phyloP scores from a whole-genome alignment of 2,888 invertebrate genomes.

The Epinotia demarniana region DNA sequence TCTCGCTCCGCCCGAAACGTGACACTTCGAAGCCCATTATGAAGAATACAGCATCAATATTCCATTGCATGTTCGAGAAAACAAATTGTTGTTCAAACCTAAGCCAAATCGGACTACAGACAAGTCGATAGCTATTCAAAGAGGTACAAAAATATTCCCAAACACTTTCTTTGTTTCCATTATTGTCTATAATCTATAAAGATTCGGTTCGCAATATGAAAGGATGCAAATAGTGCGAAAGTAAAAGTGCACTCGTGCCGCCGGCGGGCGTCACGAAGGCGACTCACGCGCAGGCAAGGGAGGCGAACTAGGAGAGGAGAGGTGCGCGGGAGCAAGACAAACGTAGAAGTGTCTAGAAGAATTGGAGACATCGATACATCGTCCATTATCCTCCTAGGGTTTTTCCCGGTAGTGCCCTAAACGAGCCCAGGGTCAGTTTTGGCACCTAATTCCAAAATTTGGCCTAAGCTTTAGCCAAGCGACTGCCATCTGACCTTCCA shows the following conservation, averaged over 20 bases:
- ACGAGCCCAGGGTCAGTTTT: too few species aligned
- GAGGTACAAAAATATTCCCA: neutral
- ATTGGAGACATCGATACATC: too few species aligned
- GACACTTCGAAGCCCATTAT: too few species aligned
- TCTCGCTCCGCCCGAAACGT: too few species aligned
- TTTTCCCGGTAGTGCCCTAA: too few species aligned
- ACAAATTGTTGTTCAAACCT: neutral
- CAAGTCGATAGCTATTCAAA: neutral
- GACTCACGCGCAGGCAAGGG: slow-evolving; percentile 26
- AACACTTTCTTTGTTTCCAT: slow-evolving; percentile 6
- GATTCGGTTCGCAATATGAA: slow-evolving; percentile 32
- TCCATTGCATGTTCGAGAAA: too few species aligned
- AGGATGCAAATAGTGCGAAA: slow-evolving; percentile 37
- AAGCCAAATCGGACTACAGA: neutral
- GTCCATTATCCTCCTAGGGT: too few species aligned
- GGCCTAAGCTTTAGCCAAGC: too few species aligned
- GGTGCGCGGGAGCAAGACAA: neutral
- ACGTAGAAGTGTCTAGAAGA: neutral
- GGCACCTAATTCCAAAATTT: too few species aligned
- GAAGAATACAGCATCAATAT: too few species aligned
- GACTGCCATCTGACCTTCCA: too few species aligned
- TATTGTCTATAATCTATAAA: neutral
- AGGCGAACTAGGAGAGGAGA: neutral
- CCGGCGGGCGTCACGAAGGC: slow-evolving; percentile 24
- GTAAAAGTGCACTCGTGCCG: slow-evolving; percentile 40